These are phyloP conservation scores for Diachasma alloeum DNA, from an alignment of 1,140 invertebrate genomes.

Conservation along the genomic window DNA sequence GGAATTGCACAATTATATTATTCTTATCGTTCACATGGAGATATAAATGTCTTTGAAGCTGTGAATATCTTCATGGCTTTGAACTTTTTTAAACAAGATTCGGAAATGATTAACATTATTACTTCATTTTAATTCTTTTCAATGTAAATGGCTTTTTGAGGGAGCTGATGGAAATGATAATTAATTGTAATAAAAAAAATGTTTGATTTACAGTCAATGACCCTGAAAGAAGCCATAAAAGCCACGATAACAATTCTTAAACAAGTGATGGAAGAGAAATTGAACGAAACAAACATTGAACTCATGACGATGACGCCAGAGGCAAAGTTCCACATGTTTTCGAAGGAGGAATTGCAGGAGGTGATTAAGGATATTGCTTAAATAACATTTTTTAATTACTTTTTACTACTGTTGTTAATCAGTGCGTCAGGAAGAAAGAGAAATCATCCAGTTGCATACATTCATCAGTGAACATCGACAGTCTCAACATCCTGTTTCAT, in stretches of 20 bases:
- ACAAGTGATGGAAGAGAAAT: slow-evolving; percentile 99
- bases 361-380: slow-evolving; percentile 84
- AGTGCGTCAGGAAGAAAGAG: not conserved
- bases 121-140: no score
- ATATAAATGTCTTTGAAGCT: no score
- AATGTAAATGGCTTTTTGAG: no score
- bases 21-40: no score
- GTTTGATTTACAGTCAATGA: slow-evolving; percentile 84
- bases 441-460: not conserved
- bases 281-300: slow-evolving; percentile 98
- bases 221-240: slow-evolving; percentile 94
- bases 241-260: slow-evolving; percentile 94
- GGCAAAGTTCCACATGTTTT: slow-evolving; percentile 88
- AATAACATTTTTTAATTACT: slow-evolving; percentile 21
- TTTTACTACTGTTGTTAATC: not conserved
- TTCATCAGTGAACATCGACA: not conserved
- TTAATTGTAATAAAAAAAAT: not conserved
- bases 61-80: no score
- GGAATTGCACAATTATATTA: no score
- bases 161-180: no score
- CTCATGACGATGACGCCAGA: slow-evolving; percentile 92
- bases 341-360: slow-evolving; percentile 89
- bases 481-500: not conserved
- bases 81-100: no score
- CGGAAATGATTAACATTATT: no score